Evolutionary conservation across 2,888 invertebrate species (phyloP).

Genomic region (Ornithoptera alexandrae): DNA sequence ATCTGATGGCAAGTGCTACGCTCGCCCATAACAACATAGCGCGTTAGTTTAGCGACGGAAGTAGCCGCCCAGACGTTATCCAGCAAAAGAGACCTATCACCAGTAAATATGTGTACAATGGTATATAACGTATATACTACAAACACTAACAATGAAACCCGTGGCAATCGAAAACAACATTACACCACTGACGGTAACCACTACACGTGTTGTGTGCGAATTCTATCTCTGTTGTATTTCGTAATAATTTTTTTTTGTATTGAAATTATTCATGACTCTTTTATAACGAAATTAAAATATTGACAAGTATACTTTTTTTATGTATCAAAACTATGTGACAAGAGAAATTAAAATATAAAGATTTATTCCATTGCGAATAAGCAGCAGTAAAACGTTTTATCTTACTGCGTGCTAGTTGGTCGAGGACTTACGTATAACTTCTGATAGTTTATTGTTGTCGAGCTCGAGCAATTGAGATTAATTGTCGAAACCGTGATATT

Average conservation of each 20-base stretch:
- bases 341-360: neutral
- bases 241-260: neutral
- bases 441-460: conserved; percentile 27
- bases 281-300: neutral
- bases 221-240: neutral
- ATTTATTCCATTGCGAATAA: neutral
- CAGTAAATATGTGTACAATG: neutral
- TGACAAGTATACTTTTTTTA: neutral
- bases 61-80: no score
- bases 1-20: no score
- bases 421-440: conserved; percentile 4
- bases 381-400: neutral
- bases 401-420: neutral
- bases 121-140: neutral
- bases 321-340: neutral
- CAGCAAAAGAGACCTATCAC: no score
- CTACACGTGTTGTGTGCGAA: neutral
- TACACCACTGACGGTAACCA: neutral
- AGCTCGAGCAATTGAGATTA: conserved; percentile 24
- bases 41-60: no score
- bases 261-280: neutral
- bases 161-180: neutral
- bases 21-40: no score
- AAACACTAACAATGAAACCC: conserved; percentile 7
- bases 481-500: conserved; percentile 26